phyloP scores from a whole-genome alignment of 2,113 vertebrate species.

The Melierax canorus region DNA sequence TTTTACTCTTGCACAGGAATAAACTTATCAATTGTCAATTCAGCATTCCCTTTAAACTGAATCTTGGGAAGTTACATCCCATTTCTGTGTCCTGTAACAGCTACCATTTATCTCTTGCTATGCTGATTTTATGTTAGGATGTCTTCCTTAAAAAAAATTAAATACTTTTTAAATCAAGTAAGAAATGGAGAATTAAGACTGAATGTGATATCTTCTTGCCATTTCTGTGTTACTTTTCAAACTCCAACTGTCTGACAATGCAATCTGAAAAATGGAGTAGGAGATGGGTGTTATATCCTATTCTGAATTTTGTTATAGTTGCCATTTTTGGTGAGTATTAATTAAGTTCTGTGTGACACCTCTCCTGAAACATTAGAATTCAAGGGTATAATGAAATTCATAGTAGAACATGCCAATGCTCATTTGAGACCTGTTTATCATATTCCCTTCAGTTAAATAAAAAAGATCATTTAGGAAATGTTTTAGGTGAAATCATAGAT shows the following conservation, averaged over 20 bases:
- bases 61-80: background rate
- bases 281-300: slow-evolving; percentile 1
- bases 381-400: background rate
- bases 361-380: slow-evolving; percentile 20
- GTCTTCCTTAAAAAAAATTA: background rate
- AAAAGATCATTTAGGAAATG: background rate
- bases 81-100: background rate
- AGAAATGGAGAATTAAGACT: background rate
- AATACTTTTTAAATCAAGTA: background rate
- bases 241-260: background rate
- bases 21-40: background rate
- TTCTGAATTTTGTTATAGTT: slow-evolving; percentile 36
- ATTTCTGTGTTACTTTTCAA: background rate
- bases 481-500: background rate
- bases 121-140: background rate
- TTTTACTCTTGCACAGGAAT: background rate
- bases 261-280: slow-evolving; percentile 21
- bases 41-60: background rate
- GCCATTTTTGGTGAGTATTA: slow-evolving; percentile 39
- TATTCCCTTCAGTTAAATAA: background rate
- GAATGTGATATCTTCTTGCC: background rate
- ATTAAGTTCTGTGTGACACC: background rate
- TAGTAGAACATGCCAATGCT: background rate
- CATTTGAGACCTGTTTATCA: slow-evolving; percentile 1
- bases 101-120: background rate